phyloP scores from a whole-genome alignment of 2,113 vertebrate species.

The Oryzias woworae region DNA sequence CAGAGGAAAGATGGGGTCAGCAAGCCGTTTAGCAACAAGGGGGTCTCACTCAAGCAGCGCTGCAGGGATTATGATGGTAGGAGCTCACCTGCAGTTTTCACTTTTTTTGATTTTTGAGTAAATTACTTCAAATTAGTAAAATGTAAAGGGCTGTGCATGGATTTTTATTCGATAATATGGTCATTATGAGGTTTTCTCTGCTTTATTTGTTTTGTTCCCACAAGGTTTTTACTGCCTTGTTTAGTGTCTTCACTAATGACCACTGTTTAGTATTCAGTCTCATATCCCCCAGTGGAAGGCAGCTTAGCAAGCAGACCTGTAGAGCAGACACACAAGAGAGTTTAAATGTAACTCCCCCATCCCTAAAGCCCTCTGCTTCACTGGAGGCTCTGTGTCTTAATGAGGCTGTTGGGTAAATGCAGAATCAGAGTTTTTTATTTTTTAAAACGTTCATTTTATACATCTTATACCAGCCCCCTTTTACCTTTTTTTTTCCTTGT shows the following conservation, averaged over 20 bases:
- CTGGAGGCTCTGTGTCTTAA: conserved; percentile 43
- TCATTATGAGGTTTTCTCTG: conserved; percentile 2
- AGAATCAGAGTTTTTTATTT: neutral
- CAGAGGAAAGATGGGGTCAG: conserved; percentile 79
- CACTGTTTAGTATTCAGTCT: conserved; percentile 44
- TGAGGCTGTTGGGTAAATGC: conserved; percentile 58
- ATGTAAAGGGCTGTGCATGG: neutral
- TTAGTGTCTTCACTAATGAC: conserved; percentile 69
- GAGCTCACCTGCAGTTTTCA: conserved; percentile 7
- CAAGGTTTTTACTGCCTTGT: conserved; percentile 40
- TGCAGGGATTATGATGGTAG: conserved; percentile 98
- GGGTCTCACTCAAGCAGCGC: conserved; percentile 85
- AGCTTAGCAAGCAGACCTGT: conserved; percentile 11
- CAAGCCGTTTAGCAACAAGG: conserved; percentile 84
- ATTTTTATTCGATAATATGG: neutral
- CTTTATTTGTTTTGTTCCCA: conserved; percentile 12
- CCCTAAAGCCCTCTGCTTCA: conserved; percentile 49
- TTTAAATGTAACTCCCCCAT: conserved; percentile 58
- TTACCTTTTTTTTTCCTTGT: neutral
- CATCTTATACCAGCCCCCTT: neutral
- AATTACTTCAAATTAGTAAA: conserved; percentile 1
- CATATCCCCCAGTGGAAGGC: conserved; percentile 30
- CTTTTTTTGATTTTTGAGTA: neutral
- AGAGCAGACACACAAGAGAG: conserved; percentile 21
- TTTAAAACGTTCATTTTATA: conserved; percentile 6